Base-by-base conservation (phyloP, 2,113 vertebrate genomes). In the Mus pahari region DNA sequence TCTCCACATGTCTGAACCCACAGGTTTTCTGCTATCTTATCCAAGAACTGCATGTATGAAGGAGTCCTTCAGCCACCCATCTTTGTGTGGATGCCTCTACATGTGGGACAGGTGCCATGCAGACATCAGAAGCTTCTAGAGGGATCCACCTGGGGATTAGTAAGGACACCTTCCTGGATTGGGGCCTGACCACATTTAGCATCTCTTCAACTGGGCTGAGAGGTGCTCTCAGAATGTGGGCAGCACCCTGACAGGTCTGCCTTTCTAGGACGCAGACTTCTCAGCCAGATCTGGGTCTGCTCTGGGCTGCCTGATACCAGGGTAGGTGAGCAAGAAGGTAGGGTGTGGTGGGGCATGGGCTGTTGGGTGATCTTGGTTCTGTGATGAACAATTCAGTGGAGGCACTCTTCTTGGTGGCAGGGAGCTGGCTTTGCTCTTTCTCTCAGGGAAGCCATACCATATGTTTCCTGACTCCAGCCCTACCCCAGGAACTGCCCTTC, bases 131-230 rank as follows among this genome's bases (percentile, higher is more conserved):
- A 36, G 13, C 53, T 33, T 2, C 3, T 0, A 20, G 42, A 11
- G 6, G 31, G 16, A 45, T 19, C 58, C 2, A 0, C 75, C 22
- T 3, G 19, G 26, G 13, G 11, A 62, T 2, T 16, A 0, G 10
- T 5, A 36, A 36, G 45, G n/a, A 1, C 5, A 0, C 20, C 12
- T 5, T 4, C 24, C 28, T 60, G 3, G 14, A 3, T 1, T 3
- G 24, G 2, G 4, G 0, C 6, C 0, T 7, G 0, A 31, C 24
- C 3, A 1, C 26, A 12, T 26, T 5, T 45, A 33, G 39, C 5
- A 50, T 50, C 9, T 74, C 19, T 39, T 31, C 55, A 74, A 24
- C 3, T 28, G 45, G 28, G 10, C 55, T 89, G 28, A 33, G 87
- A 75, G 20, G 12, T 6, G 42, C 55, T 22, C 55, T 58, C 66